Base-by-base conservation (phyloP, 2,888 invertebrate genomes). In the Meandrusa payeni region DNA sequence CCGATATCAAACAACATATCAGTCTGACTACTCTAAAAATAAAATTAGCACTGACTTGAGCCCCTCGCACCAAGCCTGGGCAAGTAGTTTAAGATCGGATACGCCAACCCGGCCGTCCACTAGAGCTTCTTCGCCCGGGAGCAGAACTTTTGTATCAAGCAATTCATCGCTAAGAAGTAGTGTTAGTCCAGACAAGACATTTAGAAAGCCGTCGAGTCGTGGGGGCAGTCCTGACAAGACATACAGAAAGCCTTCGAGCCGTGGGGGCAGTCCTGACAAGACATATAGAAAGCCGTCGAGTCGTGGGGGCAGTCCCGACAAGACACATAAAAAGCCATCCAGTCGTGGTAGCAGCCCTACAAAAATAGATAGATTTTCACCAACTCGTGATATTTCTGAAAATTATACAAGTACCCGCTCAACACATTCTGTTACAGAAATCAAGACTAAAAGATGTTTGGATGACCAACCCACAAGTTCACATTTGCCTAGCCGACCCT, bases 31-130 rank as follows among this genome's bases (percentile, higher is more conserved):
- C 53, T 77, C 81, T 2, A 89, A 83, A 33, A 90, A 88, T 51
- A 85, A 82, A 54, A 89, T 92, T 11, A 91, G 90, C 51, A 89
- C 89, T 23, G 93, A 93, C 41, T 86, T 89, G 57, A 93, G 93
- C 62, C 91, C 94, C 0, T 90, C 93, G 1, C 94, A 94, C 61
- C 92, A 93, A 53, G 93, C 93, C 0, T 94, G 94, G 86, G 94
- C 93, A 0, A 90, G 92, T 43, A 92, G 93, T 2, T 76, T 94
- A 31, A 89, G 94, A 17, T 89, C 92, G 46, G 90, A 91, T 22
- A 92, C 91, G 37, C 91, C 92, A 1, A 76, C 82, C n/a, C 74
- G 79, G 2, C 72, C 79, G 2, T 70, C 88, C 27, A 75, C 82
- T 3, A 89, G 90, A 48, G 89, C 89, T n/a, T 89, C 90, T 0